phyloP scores from a whole-genome alignment of 1,140 invertebrate genomes.

The Aphelenchoides avenae region DNA sequence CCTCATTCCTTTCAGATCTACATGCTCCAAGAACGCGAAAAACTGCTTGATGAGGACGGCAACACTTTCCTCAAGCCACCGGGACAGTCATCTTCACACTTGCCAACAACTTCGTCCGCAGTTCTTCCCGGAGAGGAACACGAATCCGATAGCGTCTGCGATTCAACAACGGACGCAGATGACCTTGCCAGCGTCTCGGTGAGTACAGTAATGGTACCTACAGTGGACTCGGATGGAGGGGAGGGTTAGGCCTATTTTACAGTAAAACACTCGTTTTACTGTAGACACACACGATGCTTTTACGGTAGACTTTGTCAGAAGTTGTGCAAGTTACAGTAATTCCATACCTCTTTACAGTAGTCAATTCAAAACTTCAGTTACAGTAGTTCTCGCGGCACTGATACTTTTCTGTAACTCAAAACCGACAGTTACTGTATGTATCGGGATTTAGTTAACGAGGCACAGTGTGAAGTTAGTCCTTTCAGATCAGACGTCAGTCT shows the following conservation, averaged over 20 bases:
- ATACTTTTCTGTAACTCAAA: neutral
- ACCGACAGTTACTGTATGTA: slow-evolving; percentile 3
- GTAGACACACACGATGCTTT: too few relatives aligned
- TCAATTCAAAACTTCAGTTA: too few relatives aligned
- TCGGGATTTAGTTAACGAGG: too few relatives aligned
- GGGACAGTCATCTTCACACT: neutral
- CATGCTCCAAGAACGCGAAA: slow-evolving; percentile 51
- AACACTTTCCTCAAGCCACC: neutral
- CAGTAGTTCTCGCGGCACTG: slow-evolving; percentile 6
- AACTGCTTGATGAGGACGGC: slow-evolving; percentile 22
- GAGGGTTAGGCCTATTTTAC: neutral
- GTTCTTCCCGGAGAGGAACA: neutral
- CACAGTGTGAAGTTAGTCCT: neutral
- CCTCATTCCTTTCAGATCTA: too few relatives aligned
- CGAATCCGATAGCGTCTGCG: neutral
- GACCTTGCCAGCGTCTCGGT: neutral
- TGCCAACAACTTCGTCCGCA: neutral
- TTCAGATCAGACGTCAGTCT: slow-evolving; percentile 37
- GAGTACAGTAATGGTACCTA: slow-evolving; percentile 1
- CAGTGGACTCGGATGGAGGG: neutral
- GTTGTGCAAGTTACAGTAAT: too few relatives aligned
- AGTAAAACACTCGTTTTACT: too few relatives aligned
- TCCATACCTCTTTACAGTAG: too few relatives aligned
- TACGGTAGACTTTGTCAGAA: too few relatives aligned
- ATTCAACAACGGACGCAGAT: neutral